These are phyloP conservation scores for Argyrosomus japonicus DNA, from an alignment of 2,113 vertebrate genomes.

Conservation along the genomic window DNA sequence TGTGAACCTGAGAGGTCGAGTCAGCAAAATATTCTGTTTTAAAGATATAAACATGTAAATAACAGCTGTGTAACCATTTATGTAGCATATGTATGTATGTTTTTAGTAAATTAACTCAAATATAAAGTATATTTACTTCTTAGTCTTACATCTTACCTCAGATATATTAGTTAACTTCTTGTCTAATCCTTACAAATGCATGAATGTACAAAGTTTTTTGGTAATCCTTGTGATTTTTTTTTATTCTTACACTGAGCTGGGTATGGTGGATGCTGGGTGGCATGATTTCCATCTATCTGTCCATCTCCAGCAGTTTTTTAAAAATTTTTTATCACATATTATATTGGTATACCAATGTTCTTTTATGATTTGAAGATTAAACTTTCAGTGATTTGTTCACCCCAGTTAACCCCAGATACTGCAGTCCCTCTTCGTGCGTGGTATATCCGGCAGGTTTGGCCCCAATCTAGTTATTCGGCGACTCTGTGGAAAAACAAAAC, in stretches of 20 bases:
- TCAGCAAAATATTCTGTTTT: no score
- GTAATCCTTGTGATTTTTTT: no score
- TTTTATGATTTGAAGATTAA: constrained; percentile 56
- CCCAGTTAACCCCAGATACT: constrained; percentile 45
- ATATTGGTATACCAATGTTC: constrained; percentile 31
- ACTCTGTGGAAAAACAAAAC: background rate
- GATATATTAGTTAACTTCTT: no score
- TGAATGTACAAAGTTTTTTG: no score
- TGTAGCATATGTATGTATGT: no score
- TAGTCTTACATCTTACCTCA: no score
- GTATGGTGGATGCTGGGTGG: background rate
- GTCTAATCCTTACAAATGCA: no score
- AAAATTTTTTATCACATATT: constrained; percentile 6
- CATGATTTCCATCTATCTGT: constrained; percentile 10
- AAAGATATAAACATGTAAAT: no score
- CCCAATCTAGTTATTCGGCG: constrained; percentile 37
- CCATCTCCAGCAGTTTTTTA: constrained; percentile 24
- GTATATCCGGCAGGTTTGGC: constrained; percentile 44
- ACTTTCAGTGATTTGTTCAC: constrained; percentile 51
- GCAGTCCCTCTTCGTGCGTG: constrained; percentile 32
- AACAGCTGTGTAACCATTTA: no score
- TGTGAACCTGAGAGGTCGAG: no score
- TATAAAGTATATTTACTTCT: no score
- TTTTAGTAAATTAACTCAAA: no score
- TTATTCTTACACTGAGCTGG: background rate